Evolutionary conservation across 2,888 invertebrate genomes (phyloP), one percentile per base, ranked within the genome.

Genomic region (Keiferia lycopersicella): DNA sequence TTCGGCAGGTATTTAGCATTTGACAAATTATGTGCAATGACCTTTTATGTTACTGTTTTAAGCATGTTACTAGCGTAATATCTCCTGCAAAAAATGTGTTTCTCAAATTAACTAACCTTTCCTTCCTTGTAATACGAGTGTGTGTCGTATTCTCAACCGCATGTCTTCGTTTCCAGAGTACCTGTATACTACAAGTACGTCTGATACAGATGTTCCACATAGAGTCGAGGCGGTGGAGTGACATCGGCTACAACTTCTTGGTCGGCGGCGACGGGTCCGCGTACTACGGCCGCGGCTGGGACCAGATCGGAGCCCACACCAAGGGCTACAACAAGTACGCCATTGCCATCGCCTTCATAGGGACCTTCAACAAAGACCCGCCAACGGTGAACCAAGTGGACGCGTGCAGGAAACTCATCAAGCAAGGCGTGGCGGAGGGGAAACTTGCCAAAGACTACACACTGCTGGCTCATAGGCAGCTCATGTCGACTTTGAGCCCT

Each of bases 161-260:
- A 34, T 7, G 18, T 38, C 26, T 57, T 34, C 0, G 11, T 10
- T 88, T 86, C 41, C 84, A 94, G 91, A 93, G 93, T 0, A 84
- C 90, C 65, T 95, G 95, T 68, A 91, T 93, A 1, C 88, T 93
- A 10, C 89, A 91, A 0, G 94, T 95, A 1, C 92, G 94, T 14
- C 79, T 88, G 30, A 93, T 95, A 59, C 96, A 96, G 81, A 92
- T 87, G 26, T 95, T 91, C 72, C 96, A 96, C 79, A 94, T 96
- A 41, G 95, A 95, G 63, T 89, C 91, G 0, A 77, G 79, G n/a
- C 74, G 87, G 0, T 95, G 94, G 92, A 91, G 67, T 50, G 96
- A 96, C 76, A 96, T 96, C 26, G 94, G 91, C 4, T 96, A 96
- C 79, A 97, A 96, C 77, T 97, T 96, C 72, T 83, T 97, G 1